These are phyloP conservation scores for Psilanteris sp. DNA, from an alignment of 1,140 invertebrate genomes.

Conservation along the genomic window DNA sequence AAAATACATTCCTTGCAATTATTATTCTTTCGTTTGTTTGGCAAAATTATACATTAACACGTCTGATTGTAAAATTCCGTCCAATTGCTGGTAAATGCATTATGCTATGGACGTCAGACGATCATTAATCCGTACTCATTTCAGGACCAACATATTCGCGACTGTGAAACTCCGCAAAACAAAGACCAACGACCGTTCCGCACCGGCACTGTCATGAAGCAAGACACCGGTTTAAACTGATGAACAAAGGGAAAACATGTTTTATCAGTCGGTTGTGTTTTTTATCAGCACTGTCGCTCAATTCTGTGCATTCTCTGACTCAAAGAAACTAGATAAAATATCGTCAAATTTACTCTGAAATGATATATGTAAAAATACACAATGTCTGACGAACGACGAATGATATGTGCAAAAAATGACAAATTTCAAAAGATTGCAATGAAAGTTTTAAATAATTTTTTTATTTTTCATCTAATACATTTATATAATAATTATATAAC, in stretches of 20 bases:
- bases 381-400: not conserved
- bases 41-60: conserved; percentile 33
- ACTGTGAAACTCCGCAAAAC: conserved; percentile 92
- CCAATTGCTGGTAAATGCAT: conserved; percentile 48
- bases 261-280: conserved; percentile 35
- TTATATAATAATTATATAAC: no score
- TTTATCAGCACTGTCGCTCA: conserved; percentile 29
- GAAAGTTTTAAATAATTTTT: conserved; percentile 31
- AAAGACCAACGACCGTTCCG: conserved; percentile 90
- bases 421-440: conserved; percentile 16
- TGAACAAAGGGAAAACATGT: conserved; percentile 48
- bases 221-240: conserved; percentile 55
- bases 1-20: no score
- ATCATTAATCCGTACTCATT: conserved; percentile 74
- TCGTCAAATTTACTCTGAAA: conserved; percentile 40
- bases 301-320: conserved; percentile 16
- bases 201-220: conserved; percentile 81
- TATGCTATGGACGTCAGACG: conserved; percentile 38
- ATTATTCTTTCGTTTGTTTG: conserved; percentile 28
- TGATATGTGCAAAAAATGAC: conserved; percentile 5
- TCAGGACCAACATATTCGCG: conserved; percentile 89
- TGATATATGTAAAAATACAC: conserved; percentile 24
- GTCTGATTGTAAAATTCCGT: conserved; percentile 33
- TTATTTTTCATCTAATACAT: no score
- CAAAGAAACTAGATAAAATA: conserved; percentile 30